A percentile compares a stretch with the other conserved stretches of the same genome.
Evolutionary conservation across 2,113 vertebrate species (phyloP).

Genomic region (Cololabis saira): DNA sequence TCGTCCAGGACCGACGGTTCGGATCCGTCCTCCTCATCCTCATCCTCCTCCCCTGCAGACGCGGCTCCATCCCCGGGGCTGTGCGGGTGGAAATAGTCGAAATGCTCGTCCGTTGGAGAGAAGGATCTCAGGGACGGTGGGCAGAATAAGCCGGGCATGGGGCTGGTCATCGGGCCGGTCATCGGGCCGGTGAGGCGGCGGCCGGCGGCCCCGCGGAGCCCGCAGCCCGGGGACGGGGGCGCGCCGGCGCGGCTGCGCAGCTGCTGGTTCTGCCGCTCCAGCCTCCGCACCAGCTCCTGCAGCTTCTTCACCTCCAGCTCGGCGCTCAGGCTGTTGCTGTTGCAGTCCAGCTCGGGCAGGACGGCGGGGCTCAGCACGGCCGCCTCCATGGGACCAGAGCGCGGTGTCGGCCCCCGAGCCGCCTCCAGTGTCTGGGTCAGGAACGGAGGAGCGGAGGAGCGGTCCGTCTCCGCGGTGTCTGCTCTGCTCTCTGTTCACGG

Average conservation of each 20-base stretch:
- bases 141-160: conserved; percentile 77
- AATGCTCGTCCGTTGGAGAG: conserved; percentile 74
- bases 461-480: neutral
- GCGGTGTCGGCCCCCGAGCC: neutral
- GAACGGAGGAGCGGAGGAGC: conserved; percentile 24
- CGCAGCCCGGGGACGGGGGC: conserved; percentile 1
- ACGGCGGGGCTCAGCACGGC: conserved; percentile 64
- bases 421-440: neutral
- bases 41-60: conserved; percentile 32
- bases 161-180: conserved; percentile 77
- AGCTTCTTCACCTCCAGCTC: conserved; percentile 94
- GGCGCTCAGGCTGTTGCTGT: conserved; percentile 80
- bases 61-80: conserved; percentile 30
- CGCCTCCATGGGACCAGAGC: conserved; percentile 63
- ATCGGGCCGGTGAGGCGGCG: conserved; percentile 76
- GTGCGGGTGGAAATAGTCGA: conserved; percentile 83
- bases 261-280: conserved; percentile 91
- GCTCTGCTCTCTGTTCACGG: too few relatives aligned
- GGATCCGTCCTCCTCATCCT: conserved; percentile 35
- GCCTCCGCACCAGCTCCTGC: conserved; percentile 90
- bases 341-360: conserved; percentile 76
- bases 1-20: conserved; percentile 86
- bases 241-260: conserved; percentile 82
- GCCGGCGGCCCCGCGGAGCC: conserved; percentile 28
- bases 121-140: conserved; percentile 60